Evolutionary conservation across 2,113 vertebrate genomes (phyloP).

Genomic region (Anarhynchus alexandrinus): DNA sequence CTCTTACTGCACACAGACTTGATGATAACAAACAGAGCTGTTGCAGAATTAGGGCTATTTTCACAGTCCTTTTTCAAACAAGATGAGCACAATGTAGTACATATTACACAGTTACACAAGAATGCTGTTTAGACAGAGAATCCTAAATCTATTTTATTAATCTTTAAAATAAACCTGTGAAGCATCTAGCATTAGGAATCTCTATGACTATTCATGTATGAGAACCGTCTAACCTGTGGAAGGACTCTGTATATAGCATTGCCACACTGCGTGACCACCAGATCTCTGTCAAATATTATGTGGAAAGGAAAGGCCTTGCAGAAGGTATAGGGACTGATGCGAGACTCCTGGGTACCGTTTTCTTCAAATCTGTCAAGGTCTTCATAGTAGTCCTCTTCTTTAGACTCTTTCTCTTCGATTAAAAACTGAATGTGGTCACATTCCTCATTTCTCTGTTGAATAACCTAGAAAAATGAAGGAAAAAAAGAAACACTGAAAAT

Average conservation of each 20-base stretch:
- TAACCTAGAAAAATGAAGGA: slow-evolving; percentile 77
- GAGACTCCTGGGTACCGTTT: slow-evolving; percentile 94
- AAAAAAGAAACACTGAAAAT: neutral
- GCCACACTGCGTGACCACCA: slow-evolving; percentile 95
- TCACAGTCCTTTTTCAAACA: neutral
- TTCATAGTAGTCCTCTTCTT: slow-evolving; percentile 94
- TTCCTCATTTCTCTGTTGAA: slow-evolving; percentile 95
- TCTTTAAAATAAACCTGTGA: neutral
- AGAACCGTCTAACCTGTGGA: slow-evolving; percentile 84
- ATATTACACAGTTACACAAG: neutral
- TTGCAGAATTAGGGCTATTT: neutral
- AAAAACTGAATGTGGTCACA: slow-evolving; percentile 98
- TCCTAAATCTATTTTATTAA: neutral
- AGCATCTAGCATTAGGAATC: neutral
- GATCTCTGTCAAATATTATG: slow-evolving; percentile 94
- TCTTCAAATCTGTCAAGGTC: slow-evolving; percentile 96
- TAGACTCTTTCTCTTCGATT: slow-evolving; percentile 97
- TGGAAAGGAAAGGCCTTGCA: slow-evolving; percentile 99
- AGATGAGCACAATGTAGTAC: neutral
- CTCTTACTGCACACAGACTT: neutral
- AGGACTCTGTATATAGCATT: slow-evolving; percentile 97
- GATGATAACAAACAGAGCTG: neutral
- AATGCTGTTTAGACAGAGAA: neutral
- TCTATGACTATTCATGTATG: neutral
- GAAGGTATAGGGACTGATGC: slow-evolving; percentile 97